These are phyloP conservation scores for Aphidoletes aphidimyza DNA, from an alignment of 2,888 invertebrate genomes.

Conservation along the genomic window DNA sequence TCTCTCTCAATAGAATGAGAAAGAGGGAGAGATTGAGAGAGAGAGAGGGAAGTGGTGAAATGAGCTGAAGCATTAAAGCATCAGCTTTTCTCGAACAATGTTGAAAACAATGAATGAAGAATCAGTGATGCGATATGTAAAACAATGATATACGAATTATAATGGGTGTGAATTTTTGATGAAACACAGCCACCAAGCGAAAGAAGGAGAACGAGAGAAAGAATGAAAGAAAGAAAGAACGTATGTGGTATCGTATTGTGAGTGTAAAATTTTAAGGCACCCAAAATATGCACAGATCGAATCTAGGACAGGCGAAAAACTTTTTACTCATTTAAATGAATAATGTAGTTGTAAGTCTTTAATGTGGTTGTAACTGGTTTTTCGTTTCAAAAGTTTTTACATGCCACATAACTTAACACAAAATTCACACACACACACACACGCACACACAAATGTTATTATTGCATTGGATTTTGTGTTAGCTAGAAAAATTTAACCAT, in stretches of 20 bases:
- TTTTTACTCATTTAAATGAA: slow-evolving; percentile 29
- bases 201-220: too few species aligned
- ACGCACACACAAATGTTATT: too few species aligned
- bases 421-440: too few species aligned
- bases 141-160: slow-evolving; percentile 19
- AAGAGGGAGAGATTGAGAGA: too few species aligned
- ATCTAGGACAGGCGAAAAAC: slow-evolving; percentile 7
- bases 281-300: background rate
- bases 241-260: background rate
- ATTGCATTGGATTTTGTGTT: too few species aligned
- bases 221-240: background rate
- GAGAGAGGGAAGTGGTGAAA: background rate
- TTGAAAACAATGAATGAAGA: background rate
- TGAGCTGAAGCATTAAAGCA: background rate
- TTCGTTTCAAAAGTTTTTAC: background rate
- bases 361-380: slow-evolving; percentile 40
- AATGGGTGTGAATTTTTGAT: slow-evolving; percentile 19
- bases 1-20: background rate
- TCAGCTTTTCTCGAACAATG: background rate
- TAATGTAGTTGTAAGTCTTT: slow-evolving; percentile 8
- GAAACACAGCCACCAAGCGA: too few species aligned
- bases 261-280: background rate
- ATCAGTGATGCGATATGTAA: slow-evolving; percentile 37
- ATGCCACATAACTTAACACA: background rate
- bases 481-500: background rate